Evolutionary conservation across 2,888 invertebrate species (phyloP), one percentile per base, ranked within the genome.

Genomic region (Lordiphosa fenestrarum): DNA sequence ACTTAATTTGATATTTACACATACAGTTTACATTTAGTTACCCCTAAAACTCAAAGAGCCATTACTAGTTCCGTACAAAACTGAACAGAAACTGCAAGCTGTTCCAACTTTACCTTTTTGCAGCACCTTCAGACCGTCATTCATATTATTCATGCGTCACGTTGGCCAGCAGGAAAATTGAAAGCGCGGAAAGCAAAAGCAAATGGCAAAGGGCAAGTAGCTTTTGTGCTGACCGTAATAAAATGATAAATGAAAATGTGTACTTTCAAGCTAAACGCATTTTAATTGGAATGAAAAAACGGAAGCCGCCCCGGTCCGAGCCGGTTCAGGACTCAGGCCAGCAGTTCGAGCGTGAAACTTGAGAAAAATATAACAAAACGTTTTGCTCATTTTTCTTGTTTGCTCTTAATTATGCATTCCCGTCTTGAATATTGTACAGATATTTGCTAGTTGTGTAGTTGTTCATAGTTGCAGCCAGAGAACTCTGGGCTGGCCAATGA

Each of bases 201-300:
- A 40, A 46, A 54, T 12, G 39, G 42, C 44, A 44, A 42, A 42
- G 41, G 33, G 53, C 30, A 39, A 38, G 55, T 40, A 15, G 37
- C 25, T 10, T 15, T 49, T 49, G 53, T 41, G 47, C 37, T 49
- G 36, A 49, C 33, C 70, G 68, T 70, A 70, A 68, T 70, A 72
- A 64, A 67, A 66, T 70, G 62, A 72, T 61, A 69, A 73, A 72
- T 70, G 70, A 48, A 65, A 64, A 64, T 66, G 57, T 70, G 74
- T 47, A 54, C 55, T 53, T 61, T 44, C 55, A 50, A 63, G 58
- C 60, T 50, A 53, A 63, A 63, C 60, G 76, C 57, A 62, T 68
- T 74, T 77, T 66, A 66, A 74, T 74, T 74, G 67, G 46, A 53
- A 55, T 52, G 59, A 51, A 39, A 19, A 53, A 62, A 48, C 25